Evolutionary conservation across 2,888 invertebrate species (phyloP).

Genomic region (Quadriops clusia): DNA sequence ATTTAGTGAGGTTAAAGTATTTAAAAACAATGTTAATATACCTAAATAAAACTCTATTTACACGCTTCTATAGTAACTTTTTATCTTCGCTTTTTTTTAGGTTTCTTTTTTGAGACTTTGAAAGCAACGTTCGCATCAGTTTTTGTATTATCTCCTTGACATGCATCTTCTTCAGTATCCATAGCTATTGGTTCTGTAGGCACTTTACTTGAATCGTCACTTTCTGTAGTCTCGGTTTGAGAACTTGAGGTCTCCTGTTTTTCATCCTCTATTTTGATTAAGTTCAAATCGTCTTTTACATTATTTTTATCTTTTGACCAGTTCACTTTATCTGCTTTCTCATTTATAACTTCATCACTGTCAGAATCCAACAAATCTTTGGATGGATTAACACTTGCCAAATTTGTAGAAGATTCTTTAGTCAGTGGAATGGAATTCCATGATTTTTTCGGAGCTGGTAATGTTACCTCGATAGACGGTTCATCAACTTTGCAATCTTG

Average conservation of each 20-base stretch:
- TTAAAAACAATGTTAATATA: too few relatives aligned
- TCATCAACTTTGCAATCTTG: slow-evolving; percentile 13
- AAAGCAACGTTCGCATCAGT: slow-evolving; percentile 18
- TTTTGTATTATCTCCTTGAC: slow-evolving; percentile 24
- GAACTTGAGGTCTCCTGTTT: slow-evolving; percentile 41
- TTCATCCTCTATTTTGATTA: slow-evolving; percentile 40
- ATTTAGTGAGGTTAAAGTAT: too few relatives aligned
- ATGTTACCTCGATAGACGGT: slow-evolving; percentile 15
- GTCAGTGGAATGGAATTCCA: slow-evolving; percentile 48
- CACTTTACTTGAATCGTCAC: slow-evolving; percentile 39
- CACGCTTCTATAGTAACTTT: too few relatives aligned
- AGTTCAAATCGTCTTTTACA: slow-evolving; percentile 6
- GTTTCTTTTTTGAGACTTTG: slow-evolving; percentile 42
- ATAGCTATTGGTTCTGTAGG: slow-evolving; percentile 36
- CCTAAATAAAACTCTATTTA: too few relatives aligned
- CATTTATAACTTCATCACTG: too few relatives aligned
- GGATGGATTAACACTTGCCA: too few relatives aligned
- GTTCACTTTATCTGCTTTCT: too few relatives aligned
- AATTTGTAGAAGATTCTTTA: too few relatives aligned
- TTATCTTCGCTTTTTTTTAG: slow-evolving; percentile 52
- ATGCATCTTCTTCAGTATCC: slow-evolving; percentile 26
- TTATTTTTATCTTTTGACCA: not conserved
- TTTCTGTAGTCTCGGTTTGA: slow-evolving; percentile 44
- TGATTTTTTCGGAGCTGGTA: slow-evolving; percentile 34
- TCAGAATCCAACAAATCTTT: too few relatives aligned